Conservation (phyloP, 2,113 vertebrate species). For the Tragelaphus imberbis region DNA sequence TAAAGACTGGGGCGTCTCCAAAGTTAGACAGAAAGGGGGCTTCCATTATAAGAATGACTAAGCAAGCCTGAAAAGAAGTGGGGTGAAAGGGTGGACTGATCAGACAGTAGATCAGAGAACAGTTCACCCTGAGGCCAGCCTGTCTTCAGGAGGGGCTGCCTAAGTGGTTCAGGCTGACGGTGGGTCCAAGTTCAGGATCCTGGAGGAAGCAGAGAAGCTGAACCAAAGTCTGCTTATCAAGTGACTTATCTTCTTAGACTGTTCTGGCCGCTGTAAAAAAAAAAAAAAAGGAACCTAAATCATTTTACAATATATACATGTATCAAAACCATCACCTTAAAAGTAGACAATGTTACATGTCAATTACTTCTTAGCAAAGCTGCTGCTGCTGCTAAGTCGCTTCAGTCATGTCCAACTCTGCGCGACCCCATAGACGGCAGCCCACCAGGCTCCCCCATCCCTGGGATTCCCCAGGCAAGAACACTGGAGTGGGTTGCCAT, state of each 20-base stretch:
- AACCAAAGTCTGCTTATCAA: not conserved
- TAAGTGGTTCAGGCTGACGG: rapidly evolving
- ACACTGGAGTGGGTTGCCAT: too few species aligned
- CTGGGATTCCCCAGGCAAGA: too few species aligned
- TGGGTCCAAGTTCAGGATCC: rapidly evolving
- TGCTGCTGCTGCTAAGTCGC: too few species aligned
- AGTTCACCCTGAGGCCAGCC: not conserved
- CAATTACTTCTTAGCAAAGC: not conserved
- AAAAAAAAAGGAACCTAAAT: not conserved
- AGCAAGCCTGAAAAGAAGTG: not conserved
- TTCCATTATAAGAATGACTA: too few species aligned
- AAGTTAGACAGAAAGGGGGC: not conserved
- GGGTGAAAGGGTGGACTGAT: not conserved
- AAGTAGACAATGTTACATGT: too few species aligned
- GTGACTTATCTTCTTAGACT: not conserved
- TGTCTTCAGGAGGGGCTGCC: too few species aligned
- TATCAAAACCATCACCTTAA: not conserved
- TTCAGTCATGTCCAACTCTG: too few species aligned
- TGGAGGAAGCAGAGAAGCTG: not conserved
- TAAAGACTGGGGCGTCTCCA: rapidly evolving
- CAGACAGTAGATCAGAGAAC: rapidly evolving
- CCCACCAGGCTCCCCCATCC: too few species aligned
- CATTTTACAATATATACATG: rapidly evolving
- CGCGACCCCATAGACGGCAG: too few species aligned
- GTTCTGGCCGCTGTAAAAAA: not conserved